Evolutionary conservation across 2,113 vertebrate genomes (phyloP).

Genomic region (Mustelus asterias): DNA sequence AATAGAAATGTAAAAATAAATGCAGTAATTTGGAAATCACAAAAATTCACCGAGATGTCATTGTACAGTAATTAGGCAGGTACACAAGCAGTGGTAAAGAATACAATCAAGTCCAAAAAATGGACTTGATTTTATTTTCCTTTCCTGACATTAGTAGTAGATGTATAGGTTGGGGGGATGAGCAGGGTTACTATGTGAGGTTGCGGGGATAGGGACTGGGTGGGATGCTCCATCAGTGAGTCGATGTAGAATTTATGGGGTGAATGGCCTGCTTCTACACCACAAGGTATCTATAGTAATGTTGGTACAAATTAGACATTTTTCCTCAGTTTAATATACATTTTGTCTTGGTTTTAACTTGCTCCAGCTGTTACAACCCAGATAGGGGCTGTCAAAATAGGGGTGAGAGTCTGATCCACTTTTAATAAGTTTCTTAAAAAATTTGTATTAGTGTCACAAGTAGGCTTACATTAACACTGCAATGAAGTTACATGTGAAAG

Average conservation of each 20-base stretch:
- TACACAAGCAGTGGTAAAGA: background rate
- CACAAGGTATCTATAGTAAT: background rate
- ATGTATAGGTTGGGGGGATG: no score
- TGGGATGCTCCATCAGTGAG: no score
- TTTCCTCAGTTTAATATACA: background rate
- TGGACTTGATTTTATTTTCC: background rate
- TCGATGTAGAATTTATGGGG: no score
- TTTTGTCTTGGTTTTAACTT: background rate
- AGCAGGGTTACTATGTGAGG: no score
- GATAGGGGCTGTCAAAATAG: background rate
- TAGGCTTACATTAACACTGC: no score
- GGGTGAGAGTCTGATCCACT: no score
- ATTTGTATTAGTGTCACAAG: no score
- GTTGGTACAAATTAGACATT: background rate
- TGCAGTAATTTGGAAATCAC: background rate
- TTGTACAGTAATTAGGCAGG: background rate
- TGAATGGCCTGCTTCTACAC: no score
- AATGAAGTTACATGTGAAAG: no score
- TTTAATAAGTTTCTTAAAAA: no score
- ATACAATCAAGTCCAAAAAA: background rate
- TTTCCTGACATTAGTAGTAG: background rate
- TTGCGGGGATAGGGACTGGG: no score
- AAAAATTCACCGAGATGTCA: background rate
- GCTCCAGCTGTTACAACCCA: no score
- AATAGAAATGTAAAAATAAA: background rate